phyloP scores from a whole-genome alignment of 2,888 invertebrate species.

The Rhaphigaster nebulosa region DNA sequence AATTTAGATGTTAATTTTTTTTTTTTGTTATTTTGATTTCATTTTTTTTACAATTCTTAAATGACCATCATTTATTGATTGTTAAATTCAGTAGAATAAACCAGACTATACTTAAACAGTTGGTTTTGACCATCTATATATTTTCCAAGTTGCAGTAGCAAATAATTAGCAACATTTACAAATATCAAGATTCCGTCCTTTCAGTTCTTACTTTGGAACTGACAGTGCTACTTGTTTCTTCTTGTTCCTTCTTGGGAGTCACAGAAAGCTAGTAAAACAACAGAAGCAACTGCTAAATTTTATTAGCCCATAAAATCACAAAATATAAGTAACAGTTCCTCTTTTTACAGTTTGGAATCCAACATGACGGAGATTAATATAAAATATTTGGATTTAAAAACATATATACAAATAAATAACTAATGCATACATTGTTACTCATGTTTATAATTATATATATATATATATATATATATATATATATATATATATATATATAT shows the following conservation, averaged over 20 bases:
- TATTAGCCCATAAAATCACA: constrained; percentile 29
- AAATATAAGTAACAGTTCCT: constrained; percentile 28
- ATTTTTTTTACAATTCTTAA: background rate
- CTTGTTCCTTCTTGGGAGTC: constrained; percentile 62
- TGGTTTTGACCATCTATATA: constrained; percentile 35
- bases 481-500: background rate
- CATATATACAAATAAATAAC: background rate
- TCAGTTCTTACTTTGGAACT: constrained; percentile 61
- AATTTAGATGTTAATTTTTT: background rate
- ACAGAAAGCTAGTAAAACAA: constrained; percentile 59
- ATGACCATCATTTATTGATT: background rate
- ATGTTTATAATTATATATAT: no score
- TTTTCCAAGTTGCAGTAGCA: constrained; percentile 48
- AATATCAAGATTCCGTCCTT: constrained; percentile 47
- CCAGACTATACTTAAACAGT: constrained; percentile 44
- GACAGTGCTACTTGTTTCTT: constrained; percentile 58
- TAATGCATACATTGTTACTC: no score
- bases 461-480: background rate
- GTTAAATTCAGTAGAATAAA: background rate
- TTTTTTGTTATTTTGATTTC: background rate
- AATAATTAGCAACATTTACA: constrained; percentile 49
- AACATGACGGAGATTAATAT: background rate
- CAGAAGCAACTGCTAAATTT: constrained; percentile 41
- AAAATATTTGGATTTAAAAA: background rate
- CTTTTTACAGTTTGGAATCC: background rate